Percentiles rank a stretch among this genome's conserved stretches.
Evolutionary conservation across 2,888 invertebrate genomes (phyloP).

Genomic region (Chalcosyrphus nemorum): DNA sequence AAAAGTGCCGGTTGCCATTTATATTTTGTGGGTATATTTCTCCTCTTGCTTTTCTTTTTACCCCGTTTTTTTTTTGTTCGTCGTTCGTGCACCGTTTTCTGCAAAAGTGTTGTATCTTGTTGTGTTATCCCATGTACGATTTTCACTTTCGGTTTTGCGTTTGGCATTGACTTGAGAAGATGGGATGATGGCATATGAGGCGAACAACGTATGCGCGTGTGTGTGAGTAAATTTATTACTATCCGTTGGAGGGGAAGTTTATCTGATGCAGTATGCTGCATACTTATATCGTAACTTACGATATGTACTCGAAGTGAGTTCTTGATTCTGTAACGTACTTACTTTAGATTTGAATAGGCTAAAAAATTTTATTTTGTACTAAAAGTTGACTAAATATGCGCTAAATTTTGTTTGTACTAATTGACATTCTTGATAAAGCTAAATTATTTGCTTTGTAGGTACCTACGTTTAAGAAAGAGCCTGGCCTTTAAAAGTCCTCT

Average conservation of each 20-base stretch:
- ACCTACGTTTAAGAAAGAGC: too few species aligned
- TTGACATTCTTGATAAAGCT: too few species aligned
- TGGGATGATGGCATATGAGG: constrained; percentile 32
- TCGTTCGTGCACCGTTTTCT: constrained; percentile 50
- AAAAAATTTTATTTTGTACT: not conserved
- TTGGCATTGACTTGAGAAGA: constrained; percentile 56
- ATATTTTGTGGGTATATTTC: constrained; percentile 39
- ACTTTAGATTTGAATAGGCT: not conserved
- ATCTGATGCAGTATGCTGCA: not conserved
- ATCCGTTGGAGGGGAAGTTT: not conserved
- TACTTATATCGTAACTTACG: constrained; percentile 26
- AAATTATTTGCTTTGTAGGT: too few species aligned
- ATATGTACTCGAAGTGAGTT: not conserved
- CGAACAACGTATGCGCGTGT: not conserved
- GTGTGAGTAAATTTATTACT: constrained; percentile 1
- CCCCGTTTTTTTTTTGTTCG: too few species aligned
- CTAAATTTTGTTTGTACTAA: too few species aligned
- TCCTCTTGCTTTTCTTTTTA: constrained; percentile 44
- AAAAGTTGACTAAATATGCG: not conserved
- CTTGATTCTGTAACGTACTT: not conserved
- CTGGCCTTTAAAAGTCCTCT: too few species aligned
- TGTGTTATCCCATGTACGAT: constrained; percentile 38
- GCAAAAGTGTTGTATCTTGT: constrained; percentile 25
- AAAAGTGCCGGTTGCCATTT: constrained; percentile 70
- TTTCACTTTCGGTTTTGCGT: constrained; percentile 74